These are phyloP conservation scores for Seladonia tumulorum DNA, from an alignment of 2,888 invertebrate genomes.

Conservation along the genomic window DNA sequence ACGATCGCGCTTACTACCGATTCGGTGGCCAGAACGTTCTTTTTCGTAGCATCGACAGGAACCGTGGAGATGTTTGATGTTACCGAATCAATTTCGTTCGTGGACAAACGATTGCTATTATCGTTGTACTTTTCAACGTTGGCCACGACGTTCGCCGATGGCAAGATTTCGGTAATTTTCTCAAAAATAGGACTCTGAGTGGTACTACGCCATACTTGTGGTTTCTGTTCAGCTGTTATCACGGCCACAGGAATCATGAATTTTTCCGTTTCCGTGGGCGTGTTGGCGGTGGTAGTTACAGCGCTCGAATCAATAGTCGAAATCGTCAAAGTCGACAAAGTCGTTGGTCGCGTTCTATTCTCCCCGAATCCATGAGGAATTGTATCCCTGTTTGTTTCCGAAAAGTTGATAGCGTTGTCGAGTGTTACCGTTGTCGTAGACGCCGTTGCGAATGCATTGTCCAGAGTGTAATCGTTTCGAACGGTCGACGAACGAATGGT, in stretches of 20 bases:
- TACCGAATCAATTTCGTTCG: background rate
- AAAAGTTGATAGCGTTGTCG: background rate
- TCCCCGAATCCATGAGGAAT: background rate
- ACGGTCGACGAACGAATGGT: background rate
- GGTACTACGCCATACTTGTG: background rate
- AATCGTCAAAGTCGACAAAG: background rate
- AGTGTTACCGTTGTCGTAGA: no score
- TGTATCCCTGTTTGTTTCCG: background rate
- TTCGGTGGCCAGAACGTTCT: background rate
- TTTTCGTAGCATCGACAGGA: background rate
- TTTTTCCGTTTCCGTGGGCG: conserved; percentile 73
- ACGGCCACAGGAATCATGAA: conserved; percentile 82
- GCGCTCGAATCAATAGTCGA: background rate
- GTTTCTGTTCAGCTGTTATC: conserved; percentile 78
- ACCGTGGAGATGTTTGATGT: background rate
- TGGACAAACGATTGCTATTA: background rate
- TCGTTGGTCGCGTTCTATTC: background rate
- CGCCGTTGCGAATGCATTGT: background rate
- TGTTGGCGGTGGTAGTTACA: conserved; percentile 29
- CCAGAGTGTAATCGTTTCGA: background rate
- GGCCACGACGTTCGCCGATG: background rate
- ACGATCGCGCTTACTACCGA: background rate
- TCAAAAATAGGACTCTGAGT: conserved; percentile 18
- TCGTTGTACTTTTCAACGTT: background rate
- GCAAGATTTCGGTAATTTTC: conserved; percentile 13